Evolutionary conservation across 2,113 vertebrate species (phyloP).

Genomic region (Donacobius atricapilla): DNA sequence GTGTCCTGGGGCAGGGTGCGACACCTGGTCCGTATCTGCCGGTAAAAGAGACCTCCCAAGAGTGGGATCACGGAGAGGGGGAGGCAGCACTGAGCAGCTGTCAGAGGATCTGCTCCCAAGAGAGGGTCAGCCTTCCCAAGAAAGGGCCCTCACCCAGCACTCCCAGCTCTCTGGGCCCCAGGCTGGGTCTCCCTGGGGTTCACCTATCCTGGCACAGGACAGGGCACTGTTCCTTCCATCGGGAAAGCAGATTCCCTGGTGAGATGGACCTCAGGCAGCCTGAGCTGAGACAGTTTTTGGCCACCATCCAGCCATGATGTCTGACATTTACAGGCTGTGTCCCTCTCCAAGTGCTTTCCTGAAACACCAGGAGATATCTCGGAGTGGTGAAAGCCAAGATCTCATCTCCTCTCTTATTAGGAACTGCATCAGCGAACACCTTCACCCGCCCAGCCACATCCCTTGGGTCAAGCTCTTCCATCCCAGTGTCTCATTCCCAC

Average conservation of each 20-base stretch:
- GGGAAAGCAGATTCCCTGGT: neutral
- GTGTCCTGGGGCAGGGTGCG: neutral
- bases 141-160: neutral
- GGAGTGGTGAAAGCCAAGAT: neutral
- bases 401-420: neutral
- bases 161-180: neutral
- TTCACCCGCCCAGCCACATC: neutral
- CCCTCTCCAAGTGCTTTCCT: neutral
- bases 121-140: neutral
- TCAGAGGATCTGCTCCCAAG: neutral
- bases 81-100: accelerated
- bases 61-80: neutral
- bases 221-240: neutral
- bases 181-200: neutral
- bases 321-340: neutral
- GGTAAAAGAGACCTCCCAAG: neutral
- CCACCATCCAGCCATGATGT: accelerated
- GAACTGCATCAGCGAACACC: neutral
- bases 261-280: neutral
- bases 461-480: neutral
- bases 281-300: neutral
- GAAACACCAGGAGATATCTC: neutral
- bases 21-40: accelerated
- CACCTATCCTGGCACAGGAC: neutral
- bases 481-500: neutral